A percentile compares a stretch with the other conserved stretches of the same genome.
These are phyloP conservation scores for Ariolimax columbianus DNA, from an alignment of 2,888 invertebrate species.

Conservation along the genomic window DNA sequence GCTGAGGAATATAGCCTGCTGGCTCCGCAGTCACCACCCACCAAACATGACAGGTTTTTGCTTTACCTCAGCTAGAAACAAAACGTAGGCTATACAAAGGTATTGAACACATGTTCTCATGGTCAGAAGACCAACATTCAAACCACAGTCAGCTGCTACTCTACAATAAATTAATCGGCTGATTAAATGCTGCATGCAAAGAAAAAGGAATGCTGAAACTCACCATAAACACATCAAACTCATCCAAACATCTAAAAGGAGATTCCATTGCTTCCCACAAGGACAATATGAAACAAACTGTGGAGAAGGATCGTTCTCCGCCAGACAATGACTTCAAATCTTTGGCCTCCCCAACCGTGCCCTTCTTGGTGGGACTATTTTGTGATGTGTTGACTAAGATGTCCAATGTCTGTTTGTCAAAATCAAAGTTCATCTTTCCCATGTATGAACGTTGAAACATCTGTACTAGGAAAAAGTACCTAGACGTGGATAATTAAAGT, in stretches of 20 bases:
- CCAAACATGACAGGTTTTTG: no score
- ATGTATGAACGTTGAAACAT: conserved; percentile 73
- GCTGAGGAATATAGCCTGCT: no score
- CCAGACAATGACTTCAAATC: conserved; percentile 87
- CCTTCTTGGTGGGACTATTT: conserved; percentile 7
- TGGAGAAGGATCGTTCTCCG: conserved; percentile 97
- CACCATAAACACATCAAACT: conserved; percentile 98
- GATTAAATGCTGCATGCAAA: no score
- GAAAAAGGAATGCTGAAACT: no score
- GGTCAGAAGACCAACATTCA: no score
- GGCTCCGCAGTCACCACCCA: no score
- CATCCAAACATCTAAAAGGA: conserved; percentile 95
- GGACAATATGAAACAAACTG: conserved; percentile 93
- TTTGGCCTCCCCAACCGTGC: conserved; percentile 58
- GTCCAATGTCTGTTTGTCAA: conserved; percentile 73
- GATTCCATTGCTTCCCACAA: conserved; percentile 94
- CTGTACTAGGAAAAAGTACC: conserved; percentile 74
- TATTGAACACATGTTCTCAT: no score
- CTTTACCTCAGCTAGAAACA: no score
- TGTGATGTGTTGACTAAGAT: conserved; percentile 71
- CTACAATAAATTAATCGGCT: no score
- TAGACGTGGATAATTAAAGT: conserved; percentile 54
- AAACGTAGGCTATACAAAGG: no score
- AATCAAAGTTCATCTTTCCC: conserved; percentile 77
- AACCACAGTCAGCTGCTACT: no score